Evolutionary conservation across 2,888 invertebrate genomes (phyloP), one percentile per base, ranked within the genome.

Genomic region (Amphimallon solstitiale): DNA sequence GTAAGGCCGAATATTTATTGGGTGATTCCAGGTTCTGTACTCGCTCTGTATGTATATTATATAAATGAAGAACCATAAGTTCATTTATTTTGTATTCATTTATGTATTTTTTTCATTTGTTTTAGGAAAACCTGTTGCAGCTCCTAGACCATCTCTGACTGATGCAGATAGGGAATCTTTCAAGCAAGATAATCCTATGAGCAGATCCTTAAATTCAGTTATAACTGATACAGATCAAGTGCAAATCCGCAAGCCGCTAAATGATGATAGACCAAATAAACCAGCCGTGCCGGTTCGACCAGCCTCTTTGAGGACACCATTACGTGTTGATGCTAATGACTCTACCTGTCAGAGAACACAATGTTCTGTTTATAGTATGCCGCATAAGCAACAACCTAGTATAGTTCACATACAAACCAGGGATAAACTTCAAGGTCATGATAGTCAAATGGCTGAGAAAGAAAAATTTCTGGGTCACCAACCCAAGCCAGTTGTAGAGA

Each of bases 271-370:
- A 23, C 81, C 82, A 29, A 84, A 87, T 78, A 94, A 94, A 81
- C 94, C 94, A 4, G 91, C 90, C 56, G 88, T 94, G 71, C 94
- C 94, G 54, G 92, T 93, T 80, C 86, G 94, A 63, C 93, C 93
- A 12, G 88, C 90, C 40, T 88, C 89, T 48, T 83, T 92, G 66
- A 85, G 87, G 14, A 69, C 67, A 14, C 52, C 66, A 15, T 52
- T 69, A 6, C 65, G 72, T 56, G 67, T 86, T 87, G 78, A 86
- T 85, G 78, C 82, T 85, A 67, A 84, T 80, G 85, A 85, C 21
- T 83, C 85, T 12, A 59, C 74, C 45, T 81, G 91, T 71, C 90
- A 91, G 78, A 86, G 88, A 74, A 87, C 90, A 49, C 90, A 91
- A 79, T 81, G 80, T 74, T 79, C 79, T 1, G 84, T 91, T 61